phyloP scores from a whole-genome alignment of 2,113 vertebrate species.

The Seriola dumerili region DNA sequence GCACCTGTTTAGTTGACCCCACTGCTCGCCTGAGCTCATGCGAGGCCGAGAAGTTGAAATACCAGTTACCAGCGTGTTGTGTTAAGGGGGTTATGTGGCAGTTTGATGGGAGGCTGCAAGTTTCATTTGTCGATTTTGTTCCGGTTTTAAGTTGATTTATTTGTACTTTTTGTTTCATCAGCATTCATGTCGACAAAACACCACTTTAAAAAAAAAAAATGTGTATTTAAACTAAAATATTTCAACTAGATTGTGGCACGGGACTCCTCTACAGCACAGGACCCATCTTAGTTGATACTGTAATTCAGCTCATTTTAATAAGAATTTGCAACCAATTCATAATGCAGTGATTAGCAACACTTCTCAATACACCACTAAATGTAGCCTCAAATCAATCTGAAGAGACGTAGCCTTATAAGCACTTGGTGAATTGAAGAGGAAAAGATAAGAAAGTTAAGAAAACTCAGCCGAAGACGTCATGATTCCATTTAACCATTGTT shows the following conservation, averaged over 20 bases:
- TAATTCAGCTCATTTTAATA: no score
- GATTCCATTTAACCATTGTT: background rate
- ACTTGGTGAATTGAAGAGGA: background rate
- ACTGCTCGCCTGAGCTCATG: no score
- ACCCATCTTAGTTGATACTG: no score
- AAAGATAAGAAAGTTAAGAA: background rate
- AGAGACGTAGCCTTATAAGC: background rate
- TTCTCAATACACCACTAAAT: background rate
- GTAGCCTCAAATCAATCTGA: background rate
- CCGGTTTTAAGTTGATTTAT: background rate
- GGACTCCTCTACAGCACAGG: no score
- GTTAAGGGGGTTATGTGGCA: no score
- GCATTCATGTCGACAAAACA: background rate
- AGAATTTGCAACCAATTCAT: background rate
- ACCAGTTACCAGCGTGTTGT: no score
- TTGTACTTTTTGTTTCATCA: background rate
- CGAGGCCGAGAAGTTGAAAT: no score
- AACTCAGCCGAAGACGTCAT: no score
- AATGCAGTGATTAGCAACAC: background rate
- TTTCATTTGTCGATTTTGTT: background rate
- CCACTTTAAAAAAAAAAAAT: background rate
- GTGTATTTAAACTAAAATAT: background rate
- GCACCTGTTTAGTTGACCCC: no score
- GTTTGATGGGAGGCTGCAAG: no score
- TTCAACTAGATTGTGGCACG: background rate